Conservation (phyloP, 1,140 invertebrate species). For the Physella acuta region DNA sequence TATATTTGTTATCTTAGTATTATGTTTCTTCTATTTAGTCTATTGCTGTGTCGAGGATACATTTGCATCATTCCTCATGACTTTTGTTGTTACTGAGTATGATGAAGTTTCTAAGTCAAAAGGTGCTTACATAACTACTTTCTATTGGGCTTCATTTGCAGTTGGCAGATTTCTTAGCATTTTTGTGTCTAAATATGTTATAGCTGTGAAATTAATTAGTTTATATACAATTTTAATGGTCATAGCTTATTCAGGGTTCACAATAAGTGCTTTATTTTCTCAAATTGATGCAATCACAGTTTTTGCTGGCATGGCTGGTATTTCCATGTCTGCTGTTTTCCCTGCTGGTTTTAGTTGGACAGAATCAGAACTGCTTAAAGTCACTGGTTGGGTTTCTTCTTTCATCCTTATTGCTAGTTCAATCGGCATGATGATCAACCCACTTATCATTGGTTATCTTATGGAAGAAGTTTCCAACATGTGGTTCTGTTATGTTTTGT, state of each 20-base stretch:
- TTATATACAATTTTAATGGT: slow-evolving; percentile 10
- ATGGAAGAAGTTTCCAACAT: slow-evolving; percentile 36
- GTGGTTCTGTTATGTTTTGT: slow-evolving; percentile 40
- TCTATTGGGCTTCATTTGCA: slow-evolving; percentile 19
- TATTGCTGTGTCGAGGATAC: slow-evolving; percentile 43
- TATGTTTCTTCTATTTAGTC: slow-evolving; percentile 26
- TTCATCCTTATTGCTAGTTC: slow-evolving; percentile 34
- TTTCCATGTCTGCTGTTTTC: slow-evolving; percentile 35
- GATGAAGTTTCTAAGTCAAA: slow-evolving; percentile 16
- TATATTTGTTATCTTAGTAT: slow-evolving; percentile 21
- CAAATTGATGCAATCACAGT: slow-evolving; percentile 12
- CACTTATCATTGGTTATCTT: slow-evolving; percentile 34
- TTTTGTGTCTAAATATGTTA: slow-evolving; percentile 1
- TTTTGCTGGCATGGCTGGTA: slow-evolving; percentile 26
- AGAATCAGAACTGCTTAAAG: slow-evolving; percentile 31
- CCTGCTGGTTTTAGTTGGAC: slow-evolving; percentile 36
- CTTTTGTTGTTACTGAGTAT: slow-evolving; percentile 33
- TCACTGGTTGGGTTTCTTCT: slow-evolving; percentile 37
- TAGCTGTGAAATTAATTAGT: slow-evolving; percentile 2
- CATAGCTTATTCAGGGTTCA: slow-evolving; percentile 9
- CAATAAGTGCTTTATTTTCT: background rate
- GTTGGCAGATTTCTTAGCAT: slow-evolving; percentile 13
- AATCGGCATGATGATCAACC: slow-evolving; percentile 31
- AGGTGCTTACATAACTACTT: slow-evolving; percentile 13
- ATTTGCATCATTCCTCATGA: slow-evolving; percentile 34